Base-by-base conservation (phyloP, 2,888 invertebrate genomes). In the Eurytoma californica region DNA sequence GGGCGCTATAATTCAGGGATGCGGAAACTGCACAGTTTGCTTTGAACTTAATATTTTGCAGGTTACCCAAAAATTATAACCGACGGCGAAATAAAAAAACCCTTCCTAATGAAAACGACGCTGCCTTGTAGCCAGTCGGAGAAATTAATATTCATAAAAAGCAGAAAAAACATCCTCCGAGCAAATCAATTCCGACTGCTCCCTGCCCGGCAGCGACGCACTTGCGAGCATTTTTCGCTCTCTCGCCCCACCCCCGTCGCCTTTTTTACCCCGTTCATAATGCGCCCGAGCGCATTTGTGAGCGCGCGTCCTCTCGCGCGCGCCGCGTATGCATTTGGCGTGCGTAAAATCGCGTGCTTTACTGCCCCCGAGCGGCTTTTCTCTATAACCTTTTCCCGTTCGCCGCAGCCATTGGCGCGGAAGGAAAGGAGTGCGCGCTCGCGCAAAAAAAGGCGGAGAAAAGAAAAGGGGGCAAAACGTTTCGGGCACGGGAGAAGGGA, bases 341-440 rank as follows among this genome's bases (percentile, higher is more conserved):
- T 73, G 69, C 57, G 58, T 77, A 77, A 80, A 80, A 77, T 80
- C 65, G 20, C 47, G 53, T 55, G 53, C 47, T 80, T 80, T 80
- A 77, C 77, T 69, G 47, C 70, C 68, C 66, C 13, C 7, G 69
- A 20, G 49, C 66, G 72, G 49, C 67, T 61, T 58, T 49, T 12
- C 68, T 67, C 72, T 60, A 58, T 68, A 67, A 72, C 77, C 16
- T 60, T 72, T 70, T 61, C 39, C 67, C 72, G 51, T 77, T 72
- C 24, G 53, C 53, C 65, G 24, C 65, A 55, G 55, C 66, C 63
- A 63, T 47, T 47, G 63, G 63, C 20, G 66, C 49, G 66, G 18
- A 30, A 49, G 66, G n/a, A 30, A 30, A 47, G 61, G 28, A 30
- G 47, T 12, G 39, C 30, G 63, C 5, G 30, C 30, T 30, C 5